A percentile compares a stretch with the other conserved stretches of the same genome.
Evolutionary conservation across 2,888 invertebrate species (phyloP).

Genomic region (Pristionchus entomophagus): DNA sequence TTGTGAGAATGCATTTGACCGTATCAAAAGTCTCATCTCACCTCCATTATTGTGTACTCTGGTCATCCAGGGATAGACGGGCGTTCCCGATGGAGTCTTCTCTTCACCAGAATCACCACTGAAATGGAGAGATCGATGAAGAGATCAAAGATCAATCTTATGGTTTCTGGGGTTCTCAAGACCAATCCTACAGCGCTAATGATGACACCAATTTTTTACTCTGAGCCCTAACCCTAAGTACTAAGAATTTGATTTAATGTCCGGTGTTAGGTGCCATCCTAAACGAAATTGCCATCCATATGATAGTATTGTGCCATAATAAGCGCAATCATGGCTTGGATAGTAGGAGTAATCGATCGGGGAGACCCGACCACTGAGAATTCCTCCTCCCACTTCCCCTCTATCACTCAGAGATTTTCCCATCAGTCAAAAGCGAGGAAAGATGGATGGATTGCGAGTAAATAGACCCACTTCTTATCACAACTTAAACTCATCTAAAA

Average conservation of each 20-base stretch:
- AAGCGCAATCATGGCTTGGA: too few species aligned
- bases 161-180: too few species aligned
- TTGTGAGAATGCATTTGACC: too few species aligned
- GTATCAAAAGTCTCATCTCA: constrained; percentile 52
- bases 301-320: too few species aligned
- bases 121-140: neutral
- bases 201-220: too few species aligned
- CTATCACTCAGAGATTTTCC: neutral
- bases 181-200: too few species aligned
- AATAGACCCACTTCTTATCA: constrained; percentile 5
- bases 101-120: constrained; percentile 58
- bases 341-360: too few species aligned
- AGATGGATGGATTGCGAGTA: neutral
- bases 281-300: too few species aligned
- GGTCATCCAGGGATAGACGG: constrained; percentile 76
- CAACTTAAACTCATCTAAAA: neutral
- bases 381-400: neutral
- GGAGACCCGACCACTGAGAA: too few species aligned
- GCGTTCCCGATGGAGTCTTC: constrained; percentile 53
- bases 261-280: too few species aligned
- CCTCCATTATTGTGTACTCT: constrained; percentile 73
- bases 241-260: too few species aligned
- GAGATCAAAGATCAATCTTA: constrained; percentile 2
- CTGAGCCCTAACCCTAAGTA: too few species aligned
- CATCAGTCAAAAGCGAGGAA: constrained; percentile 10